Base-by-base conservation (phyloP, 2,113 vertebrate species). In the Stegostoma tigrinum region DNA sequence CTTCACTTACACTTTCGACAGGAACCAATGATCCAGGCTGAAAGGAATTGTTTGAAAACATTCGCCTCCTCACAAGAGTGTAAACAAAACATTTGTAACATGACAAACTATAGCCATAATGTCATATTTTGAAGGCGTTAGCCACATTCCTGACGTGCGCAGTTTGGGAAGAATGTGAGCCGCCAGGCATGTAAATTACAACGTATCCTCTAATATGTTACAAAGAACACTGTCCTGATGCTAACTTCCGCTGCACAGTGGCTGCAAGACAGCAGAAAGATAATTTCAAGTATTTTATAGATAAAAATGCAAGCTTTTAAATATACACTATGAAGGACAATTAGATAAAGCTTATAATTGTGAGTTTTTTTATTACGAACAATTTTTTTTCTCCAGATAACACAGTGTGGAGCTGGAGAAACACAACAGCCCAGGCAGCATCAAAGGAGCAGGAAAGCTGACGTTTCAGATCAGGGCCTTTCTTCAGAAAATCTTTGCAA, bases 101-200 rank as follows among this genome's bases (percentile, higher is more conserved):
- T 66, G 90, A 93, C 55, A 93, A 93, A 93, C 14, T 64, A 66
- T 30, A 66, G 90, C 90, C 90, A 67, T 38, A 93, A 38, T 67
- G 61, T 55, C 52, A 89, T 15, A 3, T n/a, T 66, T 0, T 67
- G 19, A 64, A 93, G 34, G 89, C 52, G 42, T 93, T 66, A 66
- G 34, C 10, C 61, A 64, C 30, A 89, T 89, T 48, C 86, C 6
- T 66, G 64, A 66, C 23, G 61, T 93, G 90, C 67, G 55, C 7
- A 61, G 67, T 93, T 93, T 93, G 34, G 90, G 10, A 93, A 93
- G 55, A 66, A 93, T 64, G 90, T n/a, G 30, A 38, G 15, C 90
- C 42, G 61, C 19, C 30, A 66, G n/a, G n/a, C 30, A 66, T 67
- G 66, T 66, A 93, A 67, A 38, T 93, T 93, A 93, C 17, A 38